Base-by-base conservation (phyloP, 1,140 invertebrate species). In the Thaumetopoea pityocampa region DNA sequence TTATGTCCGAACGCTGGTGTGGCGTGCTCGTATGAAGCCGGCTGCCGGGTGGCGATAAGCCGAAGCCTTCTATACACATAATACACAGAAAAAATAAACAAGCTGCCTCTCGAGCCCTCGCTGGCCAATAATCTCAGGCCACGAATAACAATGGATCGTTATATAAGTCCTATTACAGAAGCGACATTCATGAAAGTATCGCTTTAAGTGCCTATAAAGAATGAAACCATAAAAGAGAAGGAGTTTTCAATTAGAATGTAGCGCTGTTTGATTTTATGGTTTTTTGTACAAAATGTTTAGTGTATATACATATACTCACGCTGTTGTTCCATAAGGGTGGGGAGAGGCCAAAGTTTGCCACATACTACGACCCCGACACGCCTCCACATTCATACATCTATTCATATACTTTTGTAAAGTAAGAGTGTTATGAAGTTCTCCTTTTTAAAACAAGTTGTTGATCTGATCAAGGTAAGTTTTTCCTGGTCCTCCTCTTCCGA, bases 51-150 rank as follows among this genome's bases (percentile, higher is more conserved):
- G 57, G 73, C 73, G 78, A 82, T 82, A 82, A 80, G 73, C 68
- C 57, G 47, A 59, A 70, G 59, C 60, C 62, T 61, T 58, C 55
- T 67, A 29, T 44, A 36, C 22, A 41, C 42, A 23, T 29, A 45
- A 65, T 67, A 67, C 47, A 56, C 64, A 51, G 78, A 74, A 70
- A 79, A 82, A 76, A 78, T 78, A 82, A 82, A 79, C 69, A 82
- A 69, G 63, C 53, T 64, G 54, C 57, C 55, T 42, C 45, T 34
- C 19, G 54, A 55, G 62, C 27, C 58, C 65, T 63, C 64, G 66
- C 65, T 69, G 43, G 42, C 66, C 57, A 68, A 67, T 73, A 67
- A 74, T 64, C 57, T 62, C 36, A 19, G 23, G 45, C 26, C 38
- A 38, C 36, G 49, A 61, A 63, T 35, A 50, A 58, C 46, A 64